Conservation (phyloP, 1,140 invertebrate genomes). For the Dreissena polymorpha region DNA sequence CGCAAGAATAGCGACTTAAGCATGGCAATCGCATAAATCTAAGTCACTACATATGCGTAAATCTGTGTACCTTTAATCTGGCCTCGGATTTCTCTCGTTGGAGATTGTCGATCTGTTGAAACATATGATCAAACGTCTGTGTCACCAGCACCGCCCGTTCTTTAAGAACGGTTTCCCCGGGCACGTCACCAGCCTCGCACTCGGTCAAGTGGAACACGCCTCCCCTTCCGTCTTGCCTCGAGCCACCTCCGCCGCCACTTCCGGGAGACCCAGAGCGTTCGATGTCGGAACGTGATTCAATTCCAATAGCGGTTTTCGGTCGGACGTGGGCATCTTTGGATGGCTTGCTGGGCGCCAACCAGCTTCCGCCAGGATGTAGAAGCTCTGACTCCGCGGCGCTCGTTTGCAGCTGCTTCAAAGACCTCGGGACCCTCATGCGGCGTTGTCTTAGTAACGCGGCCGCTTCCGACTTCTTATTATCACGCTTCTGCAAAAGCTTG, state of each 20-base stretch:
- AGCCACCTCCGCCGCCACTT: conserved; percentile 6
- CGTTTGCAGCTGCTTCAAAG: conserved; percentile 66
- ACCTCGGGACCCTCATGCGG: conserved; percentile 58
- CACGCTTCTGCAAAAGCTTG: conserved; percentile 49
- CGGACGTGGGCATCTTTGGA: conserved; percentile 29
- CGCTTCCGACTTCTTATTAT: conserved; percentile 36
- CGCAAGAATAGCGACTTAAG: no score
- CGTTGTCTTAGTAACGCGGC: conserved; percentile 19
- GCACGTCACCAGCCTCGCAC: conserved; percentile 48
- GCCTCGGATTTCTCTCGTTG: conserved; percentile 62
- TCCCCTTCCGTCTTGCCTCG: no score
- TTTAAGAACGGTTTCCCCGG: conserved; percentile 11
- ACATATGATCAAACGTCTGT: conserved; percentile 57
- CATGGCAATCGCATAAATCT: no score
- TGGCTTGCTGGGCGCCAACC: conserved; percentile 11
- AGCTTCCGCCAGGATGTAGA: conserved; percentile 38
- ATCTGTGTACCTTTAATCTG: conserved; percentile 49
- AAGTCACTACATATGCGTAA: no score
- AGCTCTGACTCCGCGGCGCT: conserved; percentile 67
- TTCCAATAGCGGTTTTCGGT: conserved; percentile 52
- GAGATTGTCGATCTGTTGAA: conserved; percentile 67
- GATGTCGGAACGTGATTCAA: conserved; percentile 15
- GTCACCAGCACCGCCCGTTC: conserved; percentile 33
- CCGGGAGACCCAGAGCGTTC: conserved; percentile 21
- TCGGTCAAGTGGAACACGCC: conserved; percentile 56